Conservation (phyloP, 2,113 vertebrate species). For the Proterorhinus semilunaris region DNA sequence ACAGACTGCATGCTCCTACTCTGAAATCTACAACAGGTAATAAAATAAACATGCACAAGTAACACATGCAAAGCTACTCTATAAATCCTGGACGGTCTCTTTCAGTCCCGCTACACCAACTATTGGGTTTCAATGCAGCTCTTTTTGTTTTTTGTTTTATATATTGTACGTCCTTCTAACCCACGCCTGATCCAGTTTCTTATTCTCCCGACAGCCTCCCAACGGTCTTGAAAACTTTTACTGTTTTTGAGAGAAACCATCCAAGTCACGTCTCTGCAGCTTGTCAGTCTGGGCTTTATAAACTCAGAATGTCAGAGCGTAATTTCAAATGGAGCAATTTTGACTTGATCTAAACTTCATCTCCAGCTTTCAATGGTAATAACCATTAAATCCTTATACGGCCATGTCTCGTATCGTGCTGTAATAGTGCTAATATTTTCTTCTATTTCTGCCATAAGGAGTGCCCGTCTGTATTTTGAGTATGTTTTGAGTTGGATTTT, state of each 20-base stretch:
- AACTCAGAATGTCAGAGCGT: constrained; percentile 34
- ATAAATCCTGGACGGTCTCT: neutral
- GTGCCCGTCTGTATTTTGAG: constrained; percentile 33
- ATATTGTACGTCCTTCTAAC: neutral
- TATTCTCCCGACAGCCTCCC: neutral
- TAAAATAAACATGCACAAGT: neutral
- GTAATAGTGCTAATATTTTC: constrained; percentile 44
- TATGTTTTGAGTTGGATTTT: constrained; percentile 20
- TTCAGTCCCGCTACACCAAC: neutral
- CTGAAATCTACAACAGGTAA: neutral
- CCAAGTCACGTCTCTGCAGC: constrained; percentile 20
- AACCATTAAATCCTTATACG: constrained; percentile 35
- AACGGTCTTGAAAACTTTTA: neutral
- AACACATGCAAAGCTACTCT: neutral
- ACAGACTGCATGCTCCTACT: neutral
- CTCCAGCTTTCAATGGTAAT: constrained; percentile 34
- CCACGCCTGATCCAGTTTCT: neutral
- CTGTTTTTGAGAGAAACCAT: neutral
- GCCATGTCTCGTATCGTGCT: constrained; percentile 27
- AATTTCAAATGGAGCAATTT: constrained; percentile 27
- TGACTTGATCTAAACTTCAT: constrained; percentile 33
- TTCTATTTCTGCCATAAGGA: constrained; percentile 37
- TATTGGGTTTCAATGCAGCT: neutral
- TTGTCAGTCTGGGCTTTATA: constrained; percentile 20
- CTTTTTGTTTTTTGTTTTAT: neutral